phyloP scores from a whole-genome alignment of 2,113 vertebrate genomes.

The Ploceus nigricollis region DNA sequence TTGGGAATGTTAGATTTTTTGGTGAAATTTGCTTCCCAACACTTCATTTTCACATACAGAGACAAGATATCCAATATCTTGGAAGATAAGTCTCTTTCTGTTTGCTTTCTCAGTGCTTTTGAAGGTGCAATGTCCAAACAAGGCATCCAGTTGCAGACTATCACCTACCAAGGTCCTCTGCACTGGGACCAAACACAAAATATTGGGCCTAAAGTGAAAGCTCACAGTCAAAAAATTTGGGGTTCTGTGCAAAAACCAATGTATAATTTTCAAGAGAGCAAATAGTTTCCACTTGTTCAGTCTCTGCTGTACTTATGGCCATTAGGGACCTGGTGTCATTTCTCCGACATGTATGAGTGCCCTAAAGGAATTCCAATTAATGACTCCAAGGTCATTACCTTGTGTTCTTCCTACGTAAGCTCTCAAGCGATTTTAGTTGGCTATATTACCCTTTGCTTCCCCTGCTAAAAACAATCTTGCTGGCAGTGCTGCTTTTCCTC shows the following conservation, averaged over 20 bases:
- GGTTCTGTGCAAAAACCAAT: background rate
- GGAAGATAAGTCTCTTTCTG: background rate
- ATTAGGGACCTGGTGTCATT: background rate
- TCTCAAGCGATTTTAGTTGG: background rate
- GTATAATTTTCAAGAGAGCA: background rate
- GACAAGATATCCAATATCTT: background rate
- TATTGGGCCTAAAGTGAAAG: background rate
- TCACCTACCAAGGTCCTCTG: background rate
- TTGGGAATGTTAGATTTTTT: background rate
- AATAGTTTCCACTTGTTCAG: background rate
- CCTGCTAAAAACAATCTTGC: background rate
- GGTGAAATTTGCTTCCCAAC: background rate
- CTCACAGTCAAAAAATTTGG: background rate
- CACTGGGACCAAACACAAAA: background rate
- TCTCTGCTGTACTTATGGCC: background rate
- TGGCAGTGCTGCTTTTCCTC: slow-evolving; percentile 27
- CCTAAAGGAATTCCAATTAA: background rate
- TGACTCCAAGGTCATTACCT: background rate
- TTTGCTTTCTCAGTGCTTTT: background rate
- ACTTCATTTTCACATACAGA: background rate
- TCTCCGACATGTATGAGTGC: background rate
- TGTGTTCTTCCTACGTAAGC: background rate
- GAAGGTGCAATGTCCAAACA: background rate
- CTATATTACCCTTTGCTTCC: background rate
- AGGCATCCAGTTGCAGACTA: background rate